phyloP scores from a whole-genome alignment of 1,140 invertebrate genomes.

The Solen grandis region DNA sequence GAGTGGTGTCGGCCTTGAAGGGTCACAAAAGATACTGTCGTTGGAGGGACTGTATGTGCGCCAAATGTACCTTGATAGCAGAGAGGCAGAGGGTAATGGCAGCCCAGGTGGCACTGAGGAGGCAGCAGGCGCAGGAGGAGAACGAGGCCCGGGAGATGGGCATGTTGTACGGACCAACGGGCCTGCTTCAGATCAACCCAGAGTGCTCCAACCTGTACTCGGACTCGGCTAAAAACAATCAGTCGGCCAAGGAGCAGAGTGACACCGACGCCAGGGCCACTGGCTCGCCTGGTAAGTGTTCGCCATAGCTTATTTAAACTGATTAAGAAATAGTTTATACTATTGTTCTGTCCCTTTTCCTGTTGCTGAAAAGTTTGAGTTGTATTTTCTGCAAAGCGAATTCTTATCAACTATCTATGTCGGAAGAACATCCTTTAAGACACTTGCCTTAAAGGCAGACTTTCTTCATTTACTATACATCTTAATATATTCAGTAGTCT shows the following conservation, averaged over 20 bases:
- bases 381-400: too few relatives aligned
- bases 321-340: too few relatives aligned
- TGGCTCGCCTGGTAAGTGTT: neutral
- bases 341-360: too few relatives aligned
- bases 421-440: too few relatives aligned
- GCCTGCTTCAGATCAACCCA: conserved; percentile 75
- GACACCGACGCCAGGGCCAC: neutral
- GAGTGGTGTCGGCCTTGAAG: conserved; percentile 95
- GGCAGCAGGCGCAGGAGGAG: conserved; percentile 90
- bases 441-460: too few relatives aligned
- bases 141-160: conserved; percentile 97
- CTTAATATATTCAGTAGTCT: too few relatives aligned
- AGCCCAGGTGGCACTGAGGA: conserved; percentile 86
- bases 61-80: conserved; percentile 98
- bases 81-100: conserved; percentile 99
- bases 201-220: conserved; percentile 68
- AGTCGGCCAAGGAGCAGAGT: neutral
- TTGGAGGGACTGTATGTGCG: conserved; percentile 84
- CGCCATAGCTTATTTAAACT: too few relatives aligned
- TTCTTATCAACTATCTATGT: too few relatives aligned
- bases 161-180: conserved; percentile 87
- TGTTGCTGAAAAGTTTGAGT: too few relatives aligned
- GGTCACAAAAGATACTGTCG: conserved; percentile 97
- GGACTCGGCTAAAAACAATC: conserved; percentile 28
- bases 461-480: too few relatives aligned